Base-by-base conservation (phyloP, 2,888 invertebrate genomes). In the Actias luna region DNA sequence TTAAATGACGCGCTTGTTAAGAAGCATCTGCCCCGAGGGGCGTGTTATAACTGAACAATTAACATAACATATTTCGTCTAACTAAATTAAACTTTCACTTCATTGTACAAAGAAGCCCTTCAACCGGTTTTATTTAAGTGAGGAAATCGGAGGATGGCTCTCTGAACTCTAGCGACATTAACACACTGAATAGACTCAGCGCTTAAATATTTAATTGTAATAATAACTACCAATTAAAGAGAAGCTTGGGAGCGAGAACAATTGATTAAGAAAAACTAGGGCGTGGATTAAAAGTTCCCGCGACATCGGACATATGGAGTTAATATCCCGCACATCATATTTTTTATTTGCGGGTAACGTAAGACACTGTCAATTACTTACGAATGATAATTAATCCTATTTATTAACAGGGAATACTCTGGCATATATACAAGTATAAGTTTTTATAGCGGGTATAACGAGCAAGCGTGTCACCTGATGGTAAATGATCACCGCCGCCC, bases 1-100 rank as follows among this genome's bases (percentile, higher is more conserved):
- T 89, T 88, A 89, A 90, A 90, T 85, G 84, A 87, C 81, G 82
- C 78, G 84, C 81, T 84, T 89, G 89, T 86, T 89, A 89, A 78
- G 84, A 87, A 84, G 82, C 92, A 91, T 89, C 91, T 90, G 91
- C 91, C 86, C 82, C 82, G 82, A 86, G 83, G 80, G 88, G 87
- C 84, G 84, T 84, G 88, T 83, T 91, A 88, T 89, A 88, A 88
- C 83, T 82, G 85, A 87, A 88, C 91, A 90, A 91, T 92, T 90
- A 91, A 85, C 82, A 50, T 50, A 10, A 82, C 74, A 73, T 72
- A 74, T 72, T 70, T 68, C 75, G 78, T 69, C 88, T 87, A 86
- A 74, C 70, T 68, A 74, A 77, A 73, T 66, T 67, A 71, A 84
- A 83, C 76, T 85, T 75, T 76, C 70, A 72, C 75, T 78, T 71